Percentiles rank a stretch among this genome's conserved stretches.
These are phyloP conservation scores for Macrocentrus cingulum DNA, from an alignment of 1,140 invertebrate genomes.

Conservation along the genomic window DNA sequence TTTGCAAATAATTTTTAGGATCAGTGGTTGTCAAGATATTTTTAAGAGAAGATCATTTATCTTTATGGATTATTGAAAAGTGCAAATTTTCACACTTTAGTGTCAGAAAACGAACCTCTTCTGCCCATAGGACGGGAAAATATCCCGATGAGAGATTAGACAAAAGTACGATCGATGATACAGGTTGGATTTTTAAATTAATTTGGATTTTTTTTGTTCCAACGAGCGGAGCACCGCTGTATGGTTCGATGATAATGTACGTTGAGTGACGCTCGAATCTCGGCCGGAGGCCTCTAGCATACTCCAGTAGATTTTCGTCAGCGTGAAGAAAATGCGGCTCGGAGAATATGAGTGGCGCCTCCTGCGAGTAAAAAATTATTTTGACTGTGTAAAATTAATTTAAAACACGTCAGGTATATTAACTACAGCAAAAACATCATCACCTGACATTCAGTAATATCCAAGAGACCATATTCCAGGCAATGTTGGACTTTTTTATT, in stretches of 20 bases:
- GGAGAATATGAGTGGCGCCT: slow-evolving; percentile 31
- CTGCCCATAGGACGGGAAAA: slow-evolving; percentile 36
- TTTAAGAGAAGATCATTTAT: too few relatives aligned
- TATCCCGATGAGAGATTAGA: slow-evolving; percentile 34
- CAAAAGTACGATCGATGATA: slow-evolving; percentile 23
- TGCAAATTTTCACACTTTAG: too few relatives aligned
- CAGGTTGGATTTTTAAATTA: slow-evolving; percentile 24
- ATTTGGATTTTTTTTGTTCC: slow-evolving; percentile 34
- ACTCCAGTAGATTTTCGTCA: slow-evolving; percentile 28
- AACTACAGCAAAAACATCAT: slow-evolving; percentile 3
- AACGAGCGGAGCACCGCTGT: slow-evolving; percentile 31
- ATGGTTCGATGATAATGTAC: slow-evolving; percentile 32
- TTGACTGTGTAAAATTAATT: neutral
- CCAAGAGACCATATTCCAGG: slow-evolving; percentile 31
- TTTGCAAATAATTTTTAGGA: too few relatives aligned
- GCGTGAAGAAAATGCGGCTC: slow-evolving; percentile 40
- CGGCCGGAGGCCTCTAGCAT: slow-evolving; percentile 30
- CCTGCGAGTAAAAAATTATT: slow-evolving; percentile 26
- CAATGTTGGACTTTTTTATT: slow-evolving; percentile 27
- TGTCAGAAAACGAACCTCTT: slow-evolving; percentile 27
- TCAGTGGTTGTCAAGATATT: too few relatives aligned
- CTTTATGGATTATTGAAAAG: too few relatives aligned
- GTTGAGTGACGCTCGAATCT: slow-evolving; percentile 31
- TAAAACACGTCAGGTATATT: neutral
- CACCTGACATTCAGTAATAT: slow-evolving; percentile 36